Base-by-base conservation (phyloP, 2,797 vertebrate genomes). In the Heterohyrax brucei region DNA sequence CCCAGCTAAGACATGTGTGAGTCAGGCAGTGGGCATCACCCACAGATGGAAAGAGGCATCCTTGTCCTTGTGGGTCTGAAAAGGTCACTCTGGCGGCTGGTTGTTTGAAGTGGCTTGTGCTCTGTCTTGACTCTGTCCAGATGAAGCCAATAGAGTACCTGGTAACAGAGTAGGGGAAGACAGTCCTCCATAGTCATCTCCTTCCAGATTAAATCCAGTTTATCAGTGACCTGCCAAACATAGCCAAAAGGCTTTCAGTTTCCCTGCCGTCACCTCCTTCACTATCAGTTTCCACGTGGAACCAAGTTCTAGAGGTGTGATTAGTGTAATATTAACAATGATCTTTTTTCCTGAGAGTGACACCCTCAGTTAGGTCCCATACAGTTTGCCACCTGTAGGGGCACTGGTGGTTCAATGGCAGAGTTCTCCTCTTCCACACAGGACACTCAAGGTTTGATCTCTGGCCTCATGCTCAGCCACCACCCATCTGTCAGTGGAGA, bases 1-100 rank as follows among this genome's bases (percentile, higher is more conserved):
- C 22, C 28, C 87, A 81, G 76, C 86, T 48, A 44, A 76, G 93
- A 93, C 94, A 81, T 30, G 0, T 5, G 39, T 13, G 50, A 50
- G 80, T 89, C 88, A 68, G 10, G 26, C 30, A 75, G 85, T 33
- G 1, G 33, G 19, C 56, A 93, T 77, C 94, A 68, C 93, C 87
- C 76, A 0, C 91, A 80, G 59, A 61, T 79, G 53, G 18, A 83
- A 46, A 21, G 75, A 88, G 95, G 22, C 61, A 8, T 80, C 6
- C 76, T 22, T 46, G 44, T 26, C 76, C 84, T 66, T 79, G 10
- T 59, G 9, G 68, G 2, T n/a, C 79, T 1, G 12, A 70, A 70
- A 46, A 1, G 1, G 91, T 9, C 0, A 0, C 64, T 28, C 46
- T 72, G 44, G 87, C 0, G 39, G 50, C 46, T 0, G 33, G 76